Base-by-base conservation (phyloP, 2,113 vertebrate genomes). In the Himantopus leucocephalus region DNA sequence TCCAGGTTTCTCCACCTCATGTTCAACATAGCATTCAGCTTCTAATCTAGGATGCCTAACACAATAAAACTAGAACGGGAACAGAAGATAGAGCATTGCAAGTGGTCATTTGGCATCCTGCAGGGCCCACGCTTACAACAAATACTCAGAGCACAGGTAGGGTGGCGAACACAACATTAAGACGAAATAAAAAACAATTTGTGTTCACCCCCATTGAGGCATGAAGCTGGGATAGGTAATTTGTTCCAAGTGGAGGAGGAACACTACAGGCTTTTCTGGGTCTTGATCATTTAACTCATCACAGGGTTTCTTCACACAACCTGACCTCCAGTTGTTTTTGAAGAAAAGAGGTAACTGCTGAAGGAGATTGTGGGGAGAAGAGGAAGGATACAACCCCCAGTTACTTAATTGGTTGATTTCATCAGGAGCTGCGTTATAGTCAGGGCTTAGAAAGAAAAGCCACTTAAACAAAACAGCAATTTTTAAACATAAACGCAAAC, bases 131-230 rank as follows among this genome's bases (percentile, higher is more conserved):
- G 11, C 93, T 87, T 90, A 74, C 20, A 87, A 63, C 59, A 94
- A 95, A 88, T 88, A 21, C 94, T 91, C 73, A 55, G 88, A 91
- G 23, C 71, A 24, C 86, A 59, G 64, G 85, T 77, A 77, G 94
- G 80, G 56, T 45, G 16, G 83, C 12, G 3, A 84, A 95, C 32
- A 85, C 86, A 74, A 68, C 86, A 85, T 97, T 96, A 97, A 79
- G 76, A 76, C 75, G 92, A 96, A 95, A 91, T 72, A 96, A 97
- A 96, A 96, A 91, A 5, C 82, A 81, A 87, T 96, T 92, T 97
- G 62, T 96, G 77, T 88, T 88, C 64, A 92, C 37, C 34, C 92
- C 78, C 45, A 89, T 10, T 90, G 95, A 96, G 93, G 71, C 93
- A 6, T 95, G 91, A 96, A 96, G 92, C 86, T 80, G 60, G 73